Evolutionary conservation across 2,797 vertebrate genomes (phyloP).

Genomic region (Dicrostonyx torquatus): DNA sequence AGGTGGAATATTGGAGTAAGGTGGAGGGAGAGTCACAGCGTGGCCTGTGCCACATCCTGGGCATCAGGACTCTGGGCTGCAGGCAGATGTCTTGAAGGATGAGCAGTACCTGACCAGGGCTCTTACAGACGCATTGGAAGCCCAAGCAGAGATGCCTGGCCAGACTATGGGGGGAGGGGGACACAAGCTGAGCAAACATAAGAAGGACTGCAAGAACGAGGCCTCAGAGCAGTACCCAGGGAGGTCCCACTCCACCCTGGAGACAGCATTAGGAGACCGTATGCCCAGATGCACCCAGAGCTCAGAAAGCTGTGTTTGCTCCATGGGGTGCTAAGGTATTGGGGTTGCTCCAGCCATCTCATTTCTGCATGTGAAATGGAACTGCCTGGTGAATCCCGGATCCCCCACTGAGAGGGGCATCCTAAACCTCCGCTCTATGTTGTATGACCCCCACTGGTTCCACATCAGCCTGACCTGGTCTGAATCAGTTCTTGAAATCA

Average conservation of each 20-base stretch:
- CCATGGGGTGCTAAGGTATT: not conserved
- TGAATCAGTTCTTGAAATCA: not conserved
- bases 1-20: not conserved
- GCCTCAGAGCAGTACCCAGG: not conserved
- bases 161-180: rapidly evolving
- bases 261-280: not conserved
- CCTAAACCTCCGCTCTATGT: not conserved
- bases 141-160: not conserved
- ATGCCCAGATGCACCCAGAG: not conserved
- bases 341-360: not conserved
- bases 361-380: not conserved
- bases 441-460: not conserved
- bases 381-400: not conserved
- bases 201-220: not conserved
- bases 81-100: not conserved
- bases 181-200: not conserved
- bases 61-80: not conserved
- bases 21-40: not conserved
- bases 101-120: not conserved
- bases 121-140: not conserved
- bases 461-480: not conserved
- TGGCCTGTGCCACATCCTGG: not conserved
- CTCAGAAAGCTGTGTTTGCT: not conserved
- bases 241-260: not conserved
- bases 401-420: not conserved